Base-by-base conservation (phyloP, 2,113 vertebrate genomes). In the Camelus dromedarius region DNA sequence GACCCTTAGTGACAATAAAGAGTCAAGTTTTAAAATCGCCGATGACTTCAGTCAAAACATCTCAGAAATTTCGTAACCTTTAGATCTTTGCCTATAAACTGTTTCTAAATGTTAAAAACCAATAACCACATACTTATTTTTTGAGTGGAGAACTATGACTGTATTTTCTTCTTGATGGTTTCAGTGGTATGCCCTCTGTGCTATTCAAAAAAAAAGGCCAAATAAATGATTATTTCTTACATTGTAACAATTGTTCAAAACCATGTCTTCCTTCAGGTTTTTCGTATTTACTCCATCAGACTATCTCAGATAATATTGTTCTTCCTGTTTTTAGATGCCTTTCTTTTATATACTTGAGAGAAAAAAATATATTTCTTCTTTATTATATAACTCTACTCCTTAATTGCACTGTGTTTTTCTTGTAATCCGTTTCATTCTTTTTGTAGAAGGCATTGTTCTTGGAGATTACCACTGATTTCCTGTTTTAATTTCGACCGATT, bases 31-130 rank as follows among this genome's bases (percentile, higher is more conserved):
- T 54, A 81, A 83, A 95, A 69, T 58, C 54, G 62, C 20, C 26
- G 73, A 90, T 76, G 18, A 76, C 56, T 86, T 58, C 52, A 52
- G 48, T 48, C 58, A 94, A 76, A 95, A 88, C 8, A 70, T 70
- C 58, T 88, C 73, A 83, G 22, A 92, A 93, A 90, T 92, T 89
- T 8, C 8, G n/a, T 87, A 83, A 73, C 28, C 32, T 89, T 90
- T 12, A 52, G 22, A 81, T 14, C 18, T 32, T 56, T 83, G n/a
- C 60, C 46, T 89, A 15, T 89, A 93, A 81, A 54, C 66, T 96
- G 26, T 92, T 64, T 84, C 12, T 95, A 75, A 77, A 83, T 52
- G 87, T 66, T 93, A 35, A 93, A 97, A 93, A 89, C 32, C 7
- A 90, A 12, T 67, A 89, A 58, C 4, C n/a, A 50, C 24, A 81